A percentile compares a stretch with the other conserved stretches of the same genome.
These are phyloP conservation scores for Lasiommata megera DNA, from an alignment of 2,888 invertebrate genomes.

Conservation along the genomic window DNA sequence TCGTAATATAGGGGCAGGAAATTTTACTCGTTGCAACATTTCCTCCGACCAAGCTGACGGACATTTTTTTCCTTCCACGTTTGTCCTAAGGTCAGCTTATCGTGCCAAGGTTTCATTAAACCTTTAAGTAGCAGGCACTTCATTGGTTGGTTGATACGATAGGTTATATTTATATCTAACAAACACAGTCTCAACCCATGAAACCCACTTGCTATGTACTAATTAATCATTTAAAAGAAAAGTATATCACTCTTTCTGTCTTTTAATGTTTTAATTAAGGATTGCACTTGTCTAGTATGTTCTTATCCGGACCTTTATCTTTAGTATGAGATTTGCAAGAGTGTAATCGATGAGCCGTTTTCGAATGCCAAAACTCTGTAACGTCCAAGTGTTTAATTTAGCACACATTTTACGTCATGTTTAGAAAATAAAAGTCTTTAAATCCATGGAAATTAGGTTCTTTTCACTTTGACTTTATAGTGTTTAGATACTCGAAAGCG, in stretches of 20 bases:
- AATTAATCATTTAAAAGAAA: slow-evolving; percentile 23
- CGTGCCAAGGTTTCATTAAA: slow-evolving; percentile 18
- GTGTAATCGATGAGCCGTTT: neutral
- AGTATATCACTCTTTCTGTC: neutral
- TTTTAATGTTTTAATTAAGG: neutral
- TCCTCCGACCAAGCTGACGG: slow-evolving; percentile 22
- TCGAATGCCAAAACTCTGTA: too few species aligned
- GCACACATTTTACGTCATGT: too few species aligned
- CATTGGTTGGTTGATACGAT: slow-evolving; percentile 19
- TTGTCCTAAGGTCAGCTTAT: slow-evolving; percentile 4
- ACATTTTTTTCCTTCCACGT: slow-evolving; percentile 27
- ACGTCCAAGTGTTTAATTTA: too few species aligned
- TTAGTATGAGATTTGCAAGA: neutral
- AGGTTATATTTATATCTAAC: slow-evolving; percentile 7
- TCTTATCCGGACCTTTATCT: neutral
- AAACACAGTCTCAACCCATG: slow-evolving; percentile 21
- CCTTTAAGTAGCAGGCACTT: neutral
- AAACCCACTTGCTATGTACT: slow-evolving; percentile 24
- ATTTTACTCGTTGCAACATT: slow-evolving; percentile 8
- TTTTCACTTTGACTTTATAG: too few species aligned
- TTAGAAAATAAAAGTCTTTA: too few species aligned
- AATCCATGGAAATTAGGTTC: too few species aligned
- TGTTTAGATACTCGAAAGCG: too few species aligned
- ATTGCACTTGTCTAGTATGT: neutral
- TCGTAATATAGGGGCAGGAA: slow-evolving; percentile 13